These are phyloP conservation scores for Aleiodes sp. DNA, from an alignment of 1,140 invertebrate genomes.

Conservation along the genomic window DNA sequence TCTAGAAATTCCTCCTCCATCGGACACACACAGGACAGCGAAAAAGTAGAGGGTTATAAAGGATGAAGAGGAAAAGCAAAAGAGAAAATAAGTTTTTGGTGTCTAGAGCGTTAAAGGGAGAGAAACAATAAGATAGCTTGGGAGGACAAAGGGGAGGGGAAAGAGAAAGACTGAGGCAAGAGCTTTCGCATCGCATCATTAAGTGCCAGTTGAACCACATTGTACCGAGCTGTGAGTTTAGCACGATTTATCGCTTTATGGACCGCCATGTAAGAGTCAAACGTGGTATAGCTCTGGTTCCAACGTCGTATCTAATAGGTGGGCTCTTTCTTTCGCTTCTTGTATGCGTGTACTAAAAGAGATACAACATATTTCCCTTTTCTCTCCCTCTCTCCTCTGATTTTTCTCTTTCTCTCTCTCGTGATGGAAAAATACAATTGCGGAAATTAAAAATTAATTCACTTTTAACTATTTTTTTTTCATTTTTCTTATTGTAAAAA, in stretches of 20 bases:
- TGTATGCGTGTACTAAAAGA: background rate
- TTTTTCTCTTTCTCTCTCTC: no score
- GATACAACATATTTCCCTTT: background rate
- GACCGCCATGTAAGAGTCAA: conserved; percentile 32
- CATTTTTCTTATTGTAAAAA: no score
- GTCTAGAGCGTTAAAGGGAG: background rate
- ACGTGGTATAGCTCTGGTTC: background rate
- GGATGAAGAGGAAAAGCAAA: background rate
- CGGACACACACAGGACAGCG: background rate
- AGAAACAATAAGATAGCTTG: background rate
- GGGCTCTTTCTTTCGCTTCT: no score
- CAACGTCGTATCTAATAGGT: conserved; percentile 3
- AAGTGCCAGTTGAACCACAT: conserved; percentile 42
- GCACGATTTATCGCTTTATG: conserved; percentile 52
- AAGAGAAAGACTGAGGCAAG: background rate
- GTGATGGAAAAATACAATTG: no score
- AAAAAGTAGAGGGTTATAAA: background rate
- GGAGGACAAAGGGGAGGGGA: background rate
- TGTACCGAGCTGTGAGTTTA: conserved; percentile 39
- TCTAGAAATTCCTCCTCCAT: conserved; percentile 16
- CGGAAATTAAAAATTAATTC: no score
- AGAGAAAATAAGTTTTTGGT: conserved; percentile 20
- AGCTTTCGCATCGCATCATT: conserved; percentile 39
- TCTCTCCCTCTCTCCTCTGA: background rate
- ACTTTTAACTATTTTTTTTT: no score